Evolutionary conservation across 2,797 vertebrate genomes (phyloP).

Genomic region (Spea hammondii): DNA sequence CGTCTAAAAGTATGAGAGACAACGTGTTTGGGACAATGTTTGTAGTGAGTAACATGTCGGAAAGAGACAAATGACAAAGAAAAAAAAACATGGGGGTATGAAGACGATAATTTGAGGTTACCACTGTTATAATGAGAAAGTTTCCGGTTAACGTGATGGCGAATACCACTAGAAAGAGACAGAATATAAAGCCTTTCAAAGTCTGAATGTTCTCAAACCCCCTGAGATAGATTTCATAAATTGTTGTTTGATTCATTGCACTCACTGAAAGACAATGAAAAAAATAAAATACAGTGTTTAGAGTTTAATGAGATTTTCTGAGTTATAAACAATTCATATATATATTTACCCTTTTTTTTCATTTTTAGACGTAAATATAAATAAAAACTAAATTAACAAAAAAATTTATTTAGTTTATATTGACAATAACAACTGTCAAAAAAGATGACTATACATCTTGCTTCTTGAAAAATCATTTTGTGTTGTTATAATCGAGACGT

Average conservation of each 20-base stretch:
- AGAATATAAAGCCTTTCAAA: not conserved
- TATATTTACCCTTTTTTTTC: too few relatives aligned
- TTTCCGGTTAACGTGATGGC: not conserved
- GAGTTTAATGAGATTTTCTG: too few relatives aligned
- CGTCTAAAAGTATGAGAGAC: not conserved
- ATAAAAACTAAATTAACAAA: too few relatives aligned
- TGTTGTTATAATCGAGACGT: too few relatives aligned
- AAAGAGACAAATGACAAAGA: not conserved
- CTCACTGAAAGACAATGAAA: not conserved
- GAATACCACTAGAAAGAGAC: not conserved
- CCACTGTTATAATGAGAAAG: not conserved
- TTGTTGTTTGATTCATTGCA: not conserved
- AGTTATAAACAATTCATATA: too few relatives aligned
- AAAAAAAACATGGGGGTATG: conserved; percentile 8
- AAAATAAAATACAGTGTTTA: not conserved
- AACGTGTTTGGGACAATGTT: not conserved
- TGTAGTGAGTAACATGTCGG: not conserved
- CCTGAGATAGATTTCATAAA: not conserved
- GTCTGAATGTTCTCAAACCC: conserved; percentile 6
- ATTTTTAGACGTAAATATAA: too few relatives aligned
- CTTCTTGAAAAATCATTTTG: too few relatives aligned
- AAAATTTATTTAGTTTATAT: too few relatives aligned
- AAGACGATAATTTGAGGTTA: not conserved
- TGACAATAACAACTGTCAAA: too few relatives aligned
- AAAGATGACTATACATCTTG: too few relatives aligned